Base-by-base conservation (phyloP, 1,140 invertebrate genomes). In the Propsilocerus akamusi region DNA sequence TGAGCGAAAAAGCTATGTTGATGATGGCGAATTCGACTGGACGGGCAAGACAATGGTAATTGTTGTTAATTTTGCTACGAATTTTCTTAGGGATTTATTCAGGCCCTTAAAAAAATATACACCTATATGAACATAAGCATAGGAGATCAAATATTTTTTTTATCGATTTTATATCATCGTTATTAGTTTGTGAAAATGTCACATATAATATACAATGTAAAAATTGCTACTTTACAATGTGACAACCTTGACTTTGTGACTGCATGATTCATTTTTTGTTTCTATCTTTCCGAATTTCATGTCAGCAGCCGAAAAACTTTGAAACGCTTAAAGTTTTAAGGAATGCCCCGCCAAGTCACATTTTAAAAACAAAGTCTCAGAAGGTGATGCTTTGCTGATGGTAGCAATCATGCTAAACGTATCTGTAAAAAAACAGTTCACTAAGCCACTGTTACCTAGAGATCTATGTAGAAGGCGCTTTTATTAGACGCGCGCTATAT, bases 1-100 rank as follows among this genome's bases (percentile, higher is more conserved):
- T 72, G 88, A 94, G 58, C 80, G 84, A 60, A 86, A 87, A 70
- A 87, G 87, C 53, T 97, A 86, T 68, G 78, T 84, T 53, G 86
- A 93, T 67, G 94, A 97, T 70, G 88, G 85, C 61, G 90, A 96
- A 66, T 98, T 97, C 72, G 95, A 98, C 69, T 98, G 95, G 94
- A 91, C 87, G 62, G 92, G 91, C 66, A 92, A 94, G 73, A 89
- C 85, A 51, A 87, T 94, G 87, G 82, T 85, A 72, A 68, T 72
- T 66, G 34, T 41, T 49, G 53, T 53, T 52, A 53, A 46, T 54
- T 49, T n/a, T n/a, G n/a, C n/a, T n/a, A n/a, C n/a, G n/a, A n/a
- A n/a, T n/a, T n/a, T n/a, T n/a, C n/a, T n/a, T n/a, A n/a, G n/a
- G n/a, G n/a, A n/a, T n/a, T n/a, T n/a, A n/a, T n/a, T n/a, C n/a